These are phyloP conservation scores for Scaptomyza hsui DNA, from an alignment of 1,140 invertebrate genomes.

Conservation along the genomic window DNA sequence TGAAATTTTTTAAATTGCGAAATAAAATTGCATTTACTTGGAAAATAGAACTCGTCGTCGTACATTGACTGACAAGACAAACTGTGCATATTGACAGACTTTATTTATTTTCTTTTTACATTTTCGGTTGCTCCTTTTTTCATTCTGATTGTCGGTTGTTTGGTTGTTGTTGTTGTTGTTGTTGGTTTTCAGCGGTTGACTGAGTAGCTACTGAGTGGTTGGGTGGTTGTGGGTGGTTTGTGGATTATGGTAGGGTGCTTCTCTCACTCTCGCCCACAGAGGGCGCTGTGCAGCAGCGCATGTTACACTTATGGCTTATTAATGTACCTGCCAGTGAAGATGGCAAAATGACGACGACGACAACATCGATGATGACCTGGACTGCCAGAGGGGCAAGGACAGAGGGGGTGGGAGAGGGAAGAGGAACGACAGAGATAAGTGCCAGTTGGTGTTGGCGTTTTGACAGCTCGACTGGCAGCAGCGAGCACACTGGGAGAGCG, in stretches of 20 bases:
- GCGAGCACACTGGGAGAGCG: not conserved
- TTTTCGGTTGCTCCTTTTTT: not conserved
- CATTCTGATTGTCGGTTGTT: not conserved
- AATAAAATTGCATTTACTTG: constrained; percentile 11
- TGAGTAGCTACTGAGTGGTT: constrained; percentile 11
- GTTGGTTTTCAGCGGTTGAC: constrained; percentile 19
- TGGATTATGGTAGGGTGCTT: constrained; percentile 12
- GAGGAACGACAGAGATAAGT: constrained; percentile 39
- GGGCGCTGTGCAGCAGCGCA: constrained; percentile 20
- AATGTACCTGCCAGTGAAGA: constrained; percentile 43
- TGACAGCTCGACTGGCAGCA: constrained; percentile 43
- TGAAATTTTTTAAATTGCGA: constrained; percentile 55
- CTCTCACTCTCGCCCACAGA: not conserved
- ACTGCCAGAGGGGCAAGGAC: not conserved
- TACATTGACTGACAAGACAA: constrained; percentile 16
- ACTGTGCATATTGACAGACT: constrained; percentile 37
- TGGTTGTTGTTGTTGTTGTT: constrained; percentile 11
- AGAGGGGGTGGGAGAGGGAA: not conserved
- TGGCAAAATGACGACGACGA: constrained; percentile 3
- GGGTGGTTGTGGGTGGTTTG: not conserved
- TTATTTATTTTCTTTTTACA: constrained; percentile 1
- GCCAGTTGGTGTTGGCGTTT: constrained; percentile 45
- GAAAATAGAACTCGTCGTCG: not conserved
- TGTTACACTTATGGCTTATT: constrained; percentile 50
- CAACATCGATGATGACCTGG: not conserved